Base-by-base conservation (phyloP, 2,888 invertebrate species). In the Rhagium mordax region DNA sequence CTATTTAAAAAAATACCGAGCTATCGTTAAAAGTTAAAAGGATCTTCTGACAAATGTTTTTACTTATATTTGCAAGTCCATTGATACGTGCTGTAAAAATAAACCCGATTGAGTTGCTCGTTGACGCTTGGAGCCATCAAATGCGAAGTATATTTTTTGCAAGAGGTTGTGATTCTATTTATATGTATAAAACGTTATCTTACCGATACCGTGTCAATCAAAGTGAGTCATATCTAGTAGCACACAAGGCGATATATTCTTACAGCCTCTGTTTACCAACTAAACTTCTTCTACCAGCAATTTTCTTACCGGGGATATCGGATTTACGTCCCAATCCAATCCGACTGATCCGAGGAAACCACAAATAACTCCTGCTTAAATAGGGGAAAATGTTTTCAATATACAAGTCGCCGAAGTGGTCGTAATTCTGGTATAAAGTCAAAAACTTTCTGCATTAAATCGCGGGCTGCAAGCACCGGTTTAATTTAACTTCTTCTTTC, bases 381-480 rank as follows among this genome's bases (percentile, higher is more conserved):
- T 65, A 65, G 55, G 33, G 20, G 65, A 53, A 53, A 65, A 65
- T 65, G 65, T 65, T 65, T 64, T 65, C 65, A 65, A 65, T 65
- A 65, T 53, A 53, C 65, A 65, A 53, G 53, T 51, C 65, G 18
- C 65, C 49, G 49, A 53, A 65, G 65, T 65, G 53, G 53, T 53
- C 55, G 65, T 65, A 65, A 55, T 53, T 65, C 33, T 24, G 51
- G 29, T n/a, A 41, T 27, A 51, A 49, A 65, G 65, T 65, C 53
- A 65, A 18, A 51, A 65, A 65, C 65, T 65, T 53, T 53, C 53
- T 53, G 65, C 53, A 53, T 65, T 65, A 65, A 65, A 65, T 49
- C 21, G 33, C 41, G 29, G 33, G 65, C 41, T 53, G 49, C 33
- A 65, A 53, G n/a, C 65, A 51, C 51, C 29, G 33, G 33, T 53